Evolutionary conservation across 2,797 vertebrate species (phyloP).

Genomic region (Epinephelus malabaricus): DNA sequence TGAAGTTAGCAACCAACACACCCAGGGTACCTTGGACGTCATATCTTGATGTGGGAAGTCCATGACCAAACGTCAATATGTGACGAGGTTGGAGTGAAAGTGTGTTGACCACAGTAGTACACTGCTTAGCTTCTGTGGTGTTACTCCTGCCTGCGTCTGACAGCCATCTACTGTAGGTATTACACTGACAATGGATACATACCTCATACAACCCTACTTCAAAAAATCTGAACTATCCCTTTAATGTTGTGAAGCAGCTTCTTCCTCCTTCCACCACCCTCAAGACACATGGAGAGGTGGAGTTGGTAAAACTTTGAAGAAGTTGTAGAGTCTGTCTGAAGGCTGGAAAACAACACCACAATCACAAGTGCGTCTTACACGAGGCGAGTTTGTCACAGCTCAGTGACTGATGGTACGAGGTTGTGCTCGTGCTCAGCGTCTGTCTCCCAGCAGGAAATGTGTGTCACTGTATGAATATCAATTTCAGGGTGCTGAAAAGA

Average conservation of each 20-base stretch:
- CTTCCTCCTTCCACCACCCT: neutral
- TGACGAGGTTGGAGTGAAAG: no score
- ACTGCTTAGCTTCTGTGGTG: no score
- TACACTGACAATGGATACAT: no score
- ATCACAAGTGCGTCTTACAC: neutral
- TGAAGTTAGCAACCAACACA: no score
- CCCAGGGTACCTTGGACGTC: no score
- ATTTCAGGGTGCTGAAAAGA: neutral
- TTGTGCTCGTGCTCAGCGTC: neutral
- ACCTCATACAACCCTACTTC: no score
- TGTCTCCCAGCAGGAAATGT: conserved; percentile 20
- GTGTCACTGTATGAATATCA: conserved; percentile 24
- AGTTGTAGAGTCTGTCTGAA: neutral
- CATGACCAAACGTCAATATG: no score
- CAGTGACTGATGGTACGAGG: neutral
- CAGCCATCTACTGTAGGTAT: no score
- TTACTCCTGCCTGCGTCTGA: no score
- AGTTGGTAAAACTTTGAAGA: neutral
- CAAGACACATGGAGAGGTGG: neutral
- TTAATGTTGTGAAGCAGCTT: neutral
- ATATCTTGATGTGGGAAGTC: no score
- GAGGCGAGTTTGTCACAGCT: neutral
- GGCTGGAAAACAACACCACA: neutral
- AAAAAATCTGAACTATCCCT: no score
- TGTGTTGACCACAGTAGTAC: no score